Percentiles rank a stretch among this genome's conserved stretches.
Evolutionary conservation across 1,140 invertebrate species (phyloP).

Genomic region (Pissodes strobi): DNA sequence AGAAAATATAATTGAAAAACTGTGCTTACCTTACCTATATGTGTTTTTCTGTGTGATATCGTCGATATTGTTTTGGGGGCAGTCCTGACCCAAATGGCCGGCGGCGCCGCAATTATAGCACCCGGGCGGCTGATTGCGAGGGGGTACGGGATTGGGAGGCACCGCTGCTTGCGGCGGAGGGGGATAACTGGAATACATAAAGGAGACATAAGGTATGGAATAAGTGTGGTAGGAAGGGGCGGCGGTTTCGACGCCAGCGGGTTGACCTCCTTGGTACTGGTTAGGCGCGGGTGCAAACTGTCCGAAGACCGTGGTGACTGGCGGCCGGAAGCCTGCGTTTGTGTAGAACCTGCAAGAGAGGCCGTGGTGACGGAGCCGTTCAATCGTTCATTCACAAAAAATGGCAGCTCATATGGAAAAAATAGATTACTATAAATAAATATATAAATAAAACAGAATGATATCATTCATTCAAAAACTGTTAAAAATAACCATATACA

Average conservation of each 20-base stretch:
- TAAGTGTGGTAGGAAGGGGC: conserved; percentile 45
- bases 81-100: conserved; percentile 79
- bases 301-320: conserved; percentile 15
- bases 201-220: conserved; percentile 57
- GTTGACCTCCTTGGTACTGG: conserved; percentile 9
- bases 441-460: no score
- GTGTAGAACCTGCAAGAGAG: conserved; percentile 14
- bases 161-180: conserved; percentile 55
- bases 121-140: conserved; percentile 48
- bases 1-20: background rate
- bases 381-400: no score
- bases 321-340: conserved; percentile 9
- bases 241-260: conserved; percentile 14
- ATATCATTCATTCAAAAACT: no score
- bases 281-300: conserved; percentile 13
- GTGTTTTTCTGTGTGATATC: conserved; percentile 74
- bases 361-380: background rate
- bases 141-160: conserved; percentile 48
- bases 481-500: no score
- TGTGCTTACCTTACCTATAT: conserved; percentile 56
- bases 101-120: conserved; percentile 78
- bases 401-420: no score
- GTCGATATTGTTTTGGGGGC: conserved; percentile 85
- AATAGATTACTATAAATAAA: no score
- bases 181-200: conserved; percentile 57